Evolutionary conservation across 1,140 invertebrate genomes (phyloP), one percentile per base, ranked within the genome.

Genomic region (Zaprionus taronus): DNA sequence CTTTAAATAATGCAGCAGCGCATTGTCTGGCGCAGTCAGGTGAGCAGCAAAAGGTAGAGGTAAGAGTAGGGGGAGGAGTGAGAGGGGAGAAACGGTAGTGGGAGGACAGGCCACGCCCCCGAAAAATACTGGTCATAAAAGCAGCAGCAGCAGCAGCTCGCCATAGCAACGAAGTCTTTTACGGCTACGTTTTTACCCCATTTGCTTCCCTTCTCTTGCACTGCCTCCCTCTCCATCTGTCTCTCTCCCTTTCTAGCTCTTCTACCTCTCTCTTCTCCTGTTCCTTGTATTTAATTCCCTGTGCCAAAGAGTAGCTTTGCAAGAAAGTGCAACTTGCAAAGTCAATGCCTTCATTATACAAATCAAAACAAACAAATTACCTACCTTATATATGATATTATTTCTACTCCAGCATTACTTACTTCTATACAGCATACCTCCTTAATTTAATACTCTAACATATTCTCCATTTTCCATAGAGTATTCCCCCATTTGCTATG

Each of bases 1-100:
- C 72, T 85, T 83, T 90, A 90, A 89, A 89, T 91, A 90, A 91
- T 85, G 81, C 86, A 89, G 85, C 86, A 89, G 47, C 60, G 81
- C 81, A 85, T 90, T 89, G 86, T 90, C 76, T 82, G 75, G 36
- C 34, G 51, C 49, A 62, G 63, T 63, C 74, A 77, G 74, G 74
- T 77, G 70, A 62, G 20, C 41, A 49, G 58, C 44, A 49, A 31
- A 12, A 58, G 31, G 31, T 34, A 34, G 31, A 31, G 31, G 9
- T 6, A 28, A 9, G 28, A 11, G 9, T 11, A 2, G 28, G 9
- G 31, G 7, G 31, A 31, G 31, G 20, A 20, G 20, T 20, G 20
- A 20, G 20, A 26, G 26, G 26, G 5, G n/a, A n/a, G n/a, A n/a
- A n/a, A n/a, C n/a, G n/a, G 26, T 26, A 11, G 9, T 11, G 0